Base-by-base conservation (phyloP, 2,113 vertebrate genomes). In the Nothoprocta perdicaria region DNA sequence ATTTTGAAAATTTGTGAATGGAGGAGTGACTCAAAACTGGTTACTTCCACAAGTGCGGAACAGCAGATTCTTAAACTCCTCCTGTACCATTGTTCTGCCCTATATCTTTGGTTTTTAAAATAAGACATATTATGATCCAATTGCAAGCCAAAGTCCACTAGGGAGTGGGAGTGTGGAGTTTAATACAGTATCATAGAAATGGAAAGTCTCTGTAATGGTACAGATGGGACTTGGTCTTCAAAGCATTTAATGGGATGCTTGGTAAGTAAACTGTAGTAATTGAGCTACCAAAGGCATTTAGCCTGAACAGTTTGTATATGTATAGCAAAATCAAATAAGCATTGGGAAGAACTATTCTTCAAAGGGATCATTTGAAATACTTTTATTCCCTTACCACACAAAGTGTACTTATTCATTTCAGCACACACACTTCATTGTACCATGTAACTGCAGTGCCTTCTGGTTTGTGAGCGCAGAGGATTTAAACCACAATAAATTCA, bases 181-280 rank as follows among this genome's bases (percentile, higher is more conserved):
- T 94, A 96, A 94, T 84, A 95, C 84, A 88, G 65, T 89, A 96
- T 89, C 89, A 89, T 24, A 95, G 89, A 92, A 94, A 92, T 79
- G 75, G 95, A 92, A 96, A 95, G 74, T 58, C 85, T 93, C 88
- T 96, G 90, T 96, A 95, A 97, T 96, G 76, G 81, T 60, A 91
- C 85, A 89, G 72, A 89, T 71, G 96, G 94, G 93, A 96, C 66
- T 81, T 78, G 29, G 86, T 76, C 87, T 94, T 94, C 85, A 94
- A 92, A 89, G 89, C 88, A 87, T 95, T 93, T 93, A 93, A 88
- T 78, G 94, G 79, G 79, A 93, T 35, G 55, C 72, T 83, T 91
- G 89, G 90, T 92, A 92, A 95, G 89, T 91, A 95, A 96, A 92
- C 90, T 92, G 33, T 69, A 86, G 81, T 87, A 94, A 95, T 81